Conservation (phyloP, 2,113 vertebrate species). For the Oncorhynchus masou region DNA sequence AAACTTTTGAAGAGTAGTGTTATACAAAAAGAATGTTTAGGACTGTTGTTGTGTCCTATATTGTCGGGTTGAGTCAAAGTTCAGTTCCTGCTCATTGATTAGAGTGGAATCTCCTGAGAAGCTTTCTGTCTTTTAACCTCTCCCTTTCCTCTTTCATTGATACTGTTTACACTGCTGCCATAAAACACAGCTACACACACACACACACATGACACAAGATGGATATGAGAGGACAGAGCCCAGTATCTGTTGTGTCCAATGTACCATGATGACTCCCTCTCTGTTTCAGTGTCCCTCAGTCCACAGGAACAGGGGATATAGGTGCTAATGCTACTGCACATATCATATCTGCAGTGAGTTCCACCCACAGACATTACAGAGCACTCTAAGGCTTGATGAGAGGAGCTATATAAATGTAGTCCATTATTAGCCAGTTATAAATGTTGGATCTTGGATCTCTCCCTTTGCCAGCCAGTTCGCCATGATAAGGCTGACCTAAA, state of each 20-base stretch:
- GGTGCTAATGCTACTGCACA: background rate
- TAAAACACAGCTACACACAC: too few relatives aligned
- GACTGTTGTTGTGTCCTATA: background rate
- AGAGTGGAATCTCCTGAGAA: background rate
- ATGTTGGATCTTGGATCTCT: conserved; percentile 41
- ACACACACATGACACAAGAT: too few relatives aligned
- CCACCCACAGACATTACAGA: background rate
- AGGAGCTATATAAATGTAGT: conserved; percentile 9
- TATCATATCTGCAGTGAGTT: background rate
- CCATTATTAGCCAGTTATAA: conserved; percentile 49
- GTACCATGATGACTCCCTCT: background rate
- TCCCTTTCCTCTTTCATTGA: background rate
- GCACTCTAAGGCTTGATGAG: conserved; percentile 19
- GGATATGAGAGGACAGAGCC: too few relatives aligned
- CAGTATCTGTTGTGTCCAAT: background rate
- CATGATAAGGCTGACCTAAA: conserved; percentile 43
- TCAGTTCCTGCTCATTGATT: background rate
- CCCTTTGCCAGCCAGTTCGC: conserved; percentile 48
- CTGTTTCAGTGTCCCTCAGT: background rate
- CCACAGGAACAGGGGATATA: background rate
- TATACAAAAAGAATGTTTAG: background rate
- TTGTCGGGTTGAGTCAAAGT: background rate
- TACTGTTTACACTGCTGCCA: background rate
- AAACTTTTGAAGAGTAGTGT: too few relatives aligned
- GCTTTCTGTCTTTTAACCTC: background rate